Conservation (phyloP, 2,113 vertebrate genomes). For the Todiramphus chloris region DNA sequence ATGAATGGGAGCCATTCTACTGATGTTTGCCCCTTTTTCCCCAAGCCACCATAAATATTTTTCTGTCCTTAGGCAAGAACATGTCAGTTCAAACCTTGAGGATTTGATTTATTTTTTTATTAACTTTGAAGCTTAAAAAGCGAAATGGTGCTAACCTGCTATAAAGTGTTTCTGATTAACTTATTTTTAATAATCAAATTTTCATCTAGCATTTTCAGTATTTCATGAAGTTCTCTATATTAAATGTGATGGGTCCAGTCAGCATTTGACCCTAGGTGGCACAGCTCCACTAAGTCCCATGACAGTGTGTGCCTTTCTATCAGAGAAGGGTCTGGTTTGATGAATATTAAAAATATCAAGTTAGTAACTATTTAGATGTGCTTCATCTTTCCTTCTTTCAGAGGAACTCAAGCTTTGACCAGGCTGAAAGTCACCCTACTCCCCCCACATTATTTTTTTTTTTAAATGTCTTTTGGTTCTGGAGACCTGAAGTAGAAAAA, state of each 20-base stretch:
- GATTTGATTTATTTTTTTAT: neutral
- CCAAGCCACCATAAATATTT: neutral
- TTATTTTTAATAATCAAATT: neutral
- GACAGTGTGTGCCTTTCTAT: neutral
- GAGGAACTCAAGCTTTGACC: neutral
- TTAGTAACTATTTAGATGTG: neutral
- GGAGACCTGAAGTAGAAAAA: neutral
- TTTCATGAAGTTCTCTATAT: neutral
- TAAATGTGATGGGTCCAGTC: neutral
- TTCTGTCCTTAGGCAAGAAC: neutral
- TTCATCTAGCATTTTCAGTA: neutral
- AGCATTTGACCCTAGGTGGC: neutral
- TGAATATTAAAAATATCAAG: neutral
- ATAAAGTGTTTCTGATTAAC: neutral
- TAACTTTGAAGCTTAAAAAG: neutral
- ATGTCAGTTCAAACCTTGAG: neutral
- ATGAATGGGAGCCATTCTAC: neutral
- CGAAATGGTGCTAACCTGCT: neutral
- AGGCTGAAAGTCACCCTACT: neutral
- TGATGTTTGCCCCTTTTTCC: neutral
- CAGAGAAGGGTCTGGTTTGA: neutral
- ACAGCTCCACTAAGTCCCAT: neutral
- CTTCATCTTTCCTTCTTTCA: neutral
- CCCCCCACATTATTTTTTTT: neutral
- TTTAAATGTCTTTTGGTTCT: neutral